phyloP scores from a whole-genome alignment of 2,113 vertebrate genomes.

The Cinclus cinclus region DNA sequence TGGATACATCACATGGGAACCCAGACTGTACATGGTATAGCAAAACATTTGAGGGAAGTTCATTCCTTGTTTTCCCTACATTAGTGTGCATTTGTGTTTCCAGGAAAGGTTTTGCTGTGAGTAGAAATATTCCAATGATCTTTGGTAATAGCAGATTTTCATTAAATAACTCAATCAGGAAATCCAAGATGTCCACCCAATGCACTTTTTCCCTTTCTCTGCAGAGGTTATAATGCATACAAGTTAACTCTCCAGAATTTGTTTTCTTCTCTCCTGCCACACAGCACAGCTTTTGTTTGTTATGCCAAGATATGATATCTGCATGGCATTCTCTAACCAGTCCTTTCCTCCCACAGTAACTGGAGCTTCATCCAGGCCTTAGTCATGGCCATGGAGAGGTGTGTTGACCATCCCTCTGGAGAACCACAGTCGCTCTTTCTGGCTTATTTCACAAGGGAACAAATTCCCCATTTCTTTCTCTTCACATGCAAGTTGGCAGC shows the following conservation, averaged over 20 bases:
- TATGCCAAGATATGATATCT: not conserved
- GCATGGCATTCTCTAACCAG: not conserved
- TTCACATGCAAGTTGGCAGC: not conserved
- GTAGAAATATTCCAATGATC: not conserved
- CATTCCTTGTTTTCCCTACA: not conserved
- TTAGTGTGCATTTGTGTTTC: not conserved
- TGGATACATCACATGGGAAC: not conserved
- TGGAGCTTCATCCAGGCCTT: not conserved
- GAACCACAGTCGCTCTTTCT: not conserved
- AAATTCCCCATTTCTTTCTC: not conserved
- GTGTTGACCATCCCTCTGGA: not conserved
- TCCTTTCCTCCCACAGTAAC: not conserved
- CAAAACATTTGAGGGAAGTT: not conserved
- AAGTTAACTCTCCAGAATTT: not conserved
- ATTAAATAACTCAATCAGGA: not conserved
- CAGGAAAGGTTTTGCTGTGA: not conserved
- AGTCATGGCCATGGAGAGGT: not conserved
- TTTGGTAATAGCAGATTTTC: not conserved
- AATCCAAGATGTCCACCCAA: not conserved
- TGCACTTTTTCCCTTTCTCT: not conserved
- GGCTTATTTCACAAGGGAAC: not conserved
- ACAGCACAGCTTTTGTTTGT: not conserved
- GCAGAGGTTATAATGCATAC: not conserved
- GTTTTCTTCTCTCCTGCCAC: not conserved
- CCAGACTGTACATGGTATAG: not conserved